Percentiles rank a stretch among this genome's conserved stretches.
Conservation (phyloP, 2,113 vertebrate species). For the Meles meles region DNA sequence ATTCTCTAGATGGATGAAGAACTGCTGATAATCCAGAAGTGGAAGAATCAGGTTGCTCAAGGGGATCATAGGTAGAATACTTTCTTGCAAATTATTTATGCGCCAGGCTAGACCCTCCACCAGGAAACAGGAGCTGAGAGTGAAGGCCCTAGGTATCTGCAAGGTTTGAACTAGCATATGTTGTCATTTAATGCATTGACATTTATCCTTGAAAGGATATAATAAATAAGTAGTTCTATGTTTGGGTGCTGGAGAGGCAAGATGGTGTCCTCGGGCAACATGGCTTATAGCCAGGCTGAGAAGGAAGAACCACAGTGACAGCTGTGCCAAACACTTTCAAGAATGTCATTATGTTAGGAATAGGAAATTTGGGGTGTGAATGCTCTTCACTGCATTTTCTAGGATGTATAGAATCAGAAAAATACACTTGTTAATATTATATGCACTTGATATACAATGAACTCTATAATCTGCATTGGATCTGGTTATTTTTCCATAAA, state of each 20-base stretch:
- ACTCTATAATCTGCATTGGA: neutral
- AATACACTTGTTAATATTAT: neutral
- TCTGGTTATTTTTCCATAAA: neutral
- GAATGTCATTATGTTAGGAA: neutral
- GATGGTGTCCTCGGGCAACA: neutral
- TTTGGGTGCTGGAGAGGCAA: conserved; percentile 16
- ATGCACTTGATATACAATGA: neutral
- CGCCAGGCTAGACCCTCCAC: neutral
- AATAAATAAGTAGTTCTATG: conserved; percentile 36
- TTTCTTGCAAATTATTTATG: neutral
- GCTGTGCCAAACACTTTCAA: neutral
- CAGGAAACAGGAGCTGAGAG: neutral
- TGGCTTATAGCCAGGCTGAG: neutral
- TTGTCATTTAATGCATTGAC: neutral
- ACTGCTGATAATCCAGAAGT: neutral
- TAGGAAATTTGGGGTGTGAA: neutral
- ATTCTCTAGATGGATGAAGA: neutral
- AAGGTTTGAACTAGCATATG: conserved; percentile 6
- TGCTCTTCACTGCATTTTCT: neutral
- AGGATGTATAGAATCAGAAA: neutral
- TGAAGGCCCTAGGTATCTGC: neutral
- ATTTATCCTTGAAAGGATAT: neutral
- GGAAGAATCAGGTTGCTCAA: neutral
- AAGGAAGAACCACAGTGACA: neutral
- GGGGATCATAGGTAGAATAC: neutral